These are phyloP conservation scores for Larimichthys crocea DNA, from an alignment of 2,113 vertebrate species.

Conservation along the genomic window DNA sequence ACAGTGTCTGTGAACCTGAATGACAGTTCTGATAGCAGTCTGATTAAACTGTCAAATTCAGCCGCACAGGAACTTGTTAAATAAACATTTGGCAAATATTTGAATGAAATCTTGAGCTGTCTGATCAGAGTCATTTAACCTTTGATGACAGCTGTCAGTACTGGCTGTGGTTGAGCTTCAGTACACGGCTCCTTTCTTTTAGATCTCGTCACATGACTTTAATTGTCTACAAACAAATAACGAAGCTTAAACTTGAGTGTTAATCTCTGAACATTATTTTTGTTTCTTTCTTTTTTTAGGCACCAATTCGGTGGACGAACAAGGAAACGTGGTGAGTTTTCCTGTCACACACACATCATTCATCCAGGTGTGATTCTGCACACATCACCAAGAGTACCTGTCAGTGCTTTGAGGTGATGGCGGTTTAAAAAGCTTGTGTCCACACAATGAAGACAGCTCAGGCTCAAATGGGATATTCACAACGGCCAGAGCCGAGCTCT, in stretches of 20 bases:
- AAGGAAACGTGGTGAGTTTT: slow-evolving; percentile 85
- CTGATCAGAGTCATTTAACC: too few species aligned
- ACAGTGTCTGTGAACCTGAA: too few species aligned
- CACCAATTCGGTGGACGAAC: slow-evolving; percentile 90
- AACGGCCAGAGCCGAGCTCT: background rate
- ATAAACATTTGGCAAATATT: too few species aligned
- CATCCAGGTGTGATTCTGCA: background rate
- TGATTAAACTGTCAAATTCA: too few species aligned
- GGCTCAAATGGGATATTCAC: background rate
- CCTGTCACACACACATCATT: background rate
- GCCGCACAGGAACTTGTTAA: too few species aligned
- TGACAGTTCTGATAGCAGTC: too few species aligned
- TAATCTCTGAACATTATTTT: too few species aligned
- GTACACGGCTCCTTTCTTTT: too few species aligned
- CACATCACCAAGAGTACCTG: background rate
- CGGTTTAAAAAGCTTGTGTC: background rate
- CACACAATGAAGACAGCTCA: background rate
- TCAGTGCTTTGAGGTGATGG: background rate
- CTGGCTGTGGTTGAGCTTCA: too few species aligned
- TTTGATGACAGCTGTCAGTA: too few species aligned
- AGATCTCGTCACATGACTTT: background rate
- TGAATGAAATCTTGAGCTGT: too few species aligned
- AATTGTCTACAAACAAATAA: background rate
- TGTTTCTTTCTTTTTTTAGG: slow-evolving; percentile 74
- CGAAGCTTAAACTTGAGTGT: background rate